phyloP scores from a whole-genome alignment of 2,113 vertebrate genomes.

The Tor tambroides region DNA sequence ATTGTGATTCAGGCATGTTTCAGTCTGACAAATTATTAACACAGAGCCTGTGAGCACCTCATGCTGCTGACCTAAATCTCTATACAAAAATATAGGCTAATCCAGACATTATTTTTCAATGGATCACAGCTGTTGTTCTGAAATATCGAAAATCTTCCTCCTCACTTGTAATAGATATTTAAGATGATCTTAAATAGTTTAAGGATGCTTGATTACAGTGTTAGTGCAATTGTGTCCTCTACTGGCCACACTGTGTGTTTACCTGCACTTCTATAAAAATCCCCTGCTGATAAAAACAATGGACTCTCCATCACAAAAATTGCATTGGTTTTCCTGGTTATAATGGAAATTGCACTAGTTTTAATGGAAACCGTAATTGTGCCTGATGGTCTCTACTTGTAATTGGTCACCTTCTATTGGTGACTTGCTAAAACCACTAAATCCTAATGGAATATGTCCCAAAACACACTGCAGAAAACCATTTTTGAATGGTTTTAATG shows the following conservation, averaged over 20 bases:
- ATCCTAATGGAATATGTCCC: too few species aligned
- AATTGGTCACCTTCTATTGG: too few species aligned
- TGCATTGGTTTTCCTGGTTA: too few species aligned
- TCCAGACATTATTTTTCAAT: neutral
- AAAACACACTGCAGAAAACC: too few species aligned
- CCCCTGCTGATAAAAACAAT: too few species aligned
- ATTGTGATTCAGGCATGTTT: constrained; percentile 26
- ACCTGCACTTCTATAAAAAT: neutral
- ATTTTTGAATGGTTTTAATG: too few species aligned
- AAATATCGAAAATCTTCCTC: neutral
- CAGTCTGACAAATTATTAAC: constrained; percentile 42
- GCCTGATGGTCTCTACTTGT: too few species aligned
- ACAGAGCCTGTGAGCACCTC: neutral
- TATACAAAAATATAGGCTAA: neutral
- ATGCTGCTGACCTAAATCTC: constrained; percentile 2
- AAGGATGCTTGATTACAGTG: neutral
- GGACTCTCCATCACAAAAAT: too few species aligned
- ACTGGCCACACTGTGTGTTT: neutral
- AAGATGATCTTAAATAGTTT: neutral
- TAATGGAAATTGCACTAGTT: too few species aligned
- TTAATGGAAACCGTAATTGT: too few species aligned
- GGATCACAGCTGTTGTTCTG: neutral
- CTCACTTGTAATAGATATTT: neutral
- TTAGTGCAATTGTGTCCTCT: constrained; percentile 20
- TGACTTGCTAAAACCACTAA: too few species aligned